These are phyloP conservation scores for Zaprionus capensis DNA, from an alignment of 1,140 invertebrate genomes.

Conservation along the genomic window DNA sequence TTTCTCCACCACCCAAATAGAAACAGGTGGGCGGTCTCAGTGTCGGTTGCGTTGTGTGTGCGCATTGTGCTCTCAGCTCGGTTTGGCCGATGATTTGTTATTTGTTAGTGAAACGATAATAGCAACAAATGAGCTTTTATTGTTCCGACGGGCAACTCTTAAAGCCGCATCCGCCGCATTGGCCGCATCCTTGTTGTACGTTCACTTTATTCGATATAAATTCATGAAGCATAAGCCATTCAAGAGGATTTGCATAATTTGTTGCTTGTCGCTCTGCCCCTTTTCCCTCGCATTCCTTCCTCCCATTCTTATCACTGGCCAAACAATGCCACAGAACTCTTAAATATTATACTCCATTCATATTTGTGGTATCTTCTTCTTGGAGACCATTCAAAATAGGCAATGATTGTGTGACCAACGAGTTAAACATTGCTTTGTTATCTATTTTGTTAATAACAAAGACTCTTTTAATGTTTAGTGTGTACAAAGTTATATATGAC, in stretches of 20 bases:
- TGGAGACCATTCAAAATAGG: neutral
- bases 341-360: slow-evolving; percentile 18
- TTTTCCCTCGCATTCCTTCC: neutral
- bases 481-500: no score
- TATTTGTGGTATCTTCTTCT: neutral
- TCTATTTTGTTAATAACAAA: neutral
- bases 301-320: neutral
- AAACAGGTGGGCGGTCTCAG: slow-evolving; percentile 40
- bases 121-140: slow-evolving; percentile 83
- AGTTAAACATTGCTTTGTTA: neutral
- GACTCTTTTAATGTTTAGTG: neutral
- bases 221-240: slow-evolving; percentile 82
- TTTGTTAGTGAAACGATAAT: slow-evolving; percentile 83
- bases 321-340: neutral
- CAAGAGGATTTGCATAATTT: slow-evolving; percentile 76
- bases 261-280: slow-evolving; percentile 24
- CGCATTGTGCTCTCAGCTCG: slow-evolving; percentile 17
- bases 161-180: slow-evolving; percentile 49
- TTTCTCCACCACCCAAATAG: neutral
- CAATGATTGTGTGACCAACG: neutral
- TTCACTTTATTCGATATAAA: slow-evolving; percentile 75
- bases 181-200: slow-evolving; percentile 16
- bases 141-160: slow-evolving; percentile 67
- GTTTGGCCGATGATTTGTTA: slow-evolving; percentile 74
- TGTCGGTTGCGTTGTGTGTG: slow-evolving; percentile 19